Conservation (phyloP, 2,888 invertebrate genomes). For the Calliscelio sp. region DNA sequence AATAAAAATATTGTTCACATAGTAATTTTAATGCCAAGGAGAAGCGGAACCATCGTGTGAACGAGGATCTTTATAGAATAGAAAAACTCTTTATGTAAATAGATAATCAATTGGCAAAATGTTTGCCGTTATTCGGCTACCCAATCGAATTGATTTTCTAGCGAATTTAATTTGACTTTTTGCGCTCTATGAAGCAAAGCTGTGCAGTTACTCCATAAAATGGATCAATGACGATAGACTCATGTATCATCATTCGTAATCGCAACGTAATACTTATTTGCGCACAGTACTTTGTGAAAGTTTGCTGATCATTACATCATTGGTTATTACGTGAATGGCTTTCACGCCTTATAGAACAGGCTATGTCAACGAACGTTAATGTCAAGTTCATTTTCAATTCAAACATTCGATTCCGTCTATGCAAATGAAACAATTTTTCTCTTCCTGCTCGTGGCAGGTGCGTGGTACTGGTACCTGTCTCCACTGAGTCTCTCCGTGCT, state of each 20-base stretch:
- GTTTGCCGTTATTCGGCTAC: conserved; percentile 79
- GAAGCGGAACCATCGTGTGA: conserved; percentile 64
- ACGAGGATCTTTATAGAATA: conserved; percentile 34
- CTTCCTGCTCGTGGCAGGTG: no score
- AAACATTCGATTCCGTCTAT: background rate
- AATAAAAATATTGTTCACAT: conserved; percentile 17
- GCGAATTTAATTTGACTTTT: conserved; percentile 67
- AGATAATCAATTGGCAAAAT: conserved; percentile 82
- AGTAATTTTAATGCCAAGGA: conserved; percentile 14
- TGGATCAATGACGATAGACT: conserved; percentile 63
- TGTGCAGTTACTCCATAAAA: conserved; percentile 68
- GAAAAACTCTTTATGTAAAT: conserved; percentile 56
- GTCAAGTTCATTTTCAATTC: conserved; percentile 69
- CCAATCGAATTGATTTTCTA: conserved; percentile 78
- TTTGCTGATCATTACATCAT: conserved; percentile 71
- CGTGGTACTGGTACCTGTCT: no score
- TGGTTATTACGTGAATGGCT: conserved; percentile 68
- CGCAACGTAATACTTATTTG: conserved; percentile 70
- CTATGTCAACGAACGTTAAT: conserved; percentile 71
- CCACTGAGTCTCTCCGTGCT: no score
- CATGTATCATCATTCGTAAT: conserved; percentile 62
- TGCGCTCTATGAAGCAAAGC: conserved; percentile 73
- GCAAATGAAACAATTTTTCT: conserved; percentile 1
- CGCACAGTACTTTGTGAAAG: conserved; percentile 68
- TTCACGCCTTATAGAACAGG: conserved; percentile 65